A percentile compares a stretch with the other conserved stretches of the same genome.
Conservation (phyloP, 2,113 vertebrate genomes). For the Oryzias woworae region DNA sequence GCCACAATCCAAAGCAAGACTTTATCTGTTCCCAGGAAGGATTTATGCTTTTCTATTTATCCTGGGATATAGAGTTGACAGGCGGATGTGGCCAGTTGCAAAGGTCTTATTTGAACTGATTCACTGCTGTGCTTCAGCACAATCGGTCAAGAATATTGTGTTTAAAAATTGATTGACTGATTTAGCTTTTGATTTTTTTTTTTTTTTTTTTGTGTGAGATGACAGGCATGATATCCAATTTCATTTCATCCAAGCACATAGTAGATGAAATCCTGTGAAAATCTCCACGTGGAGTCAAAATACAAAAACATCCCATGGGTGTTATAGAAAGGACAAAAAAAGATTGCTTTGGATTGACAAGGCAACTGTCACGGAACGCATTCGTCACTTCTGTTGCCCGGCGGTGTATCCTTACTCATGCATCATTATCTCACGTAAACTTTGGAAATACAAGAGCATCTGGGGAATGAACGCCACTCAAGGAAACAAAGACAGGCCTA, state of each 20-base stretch:
- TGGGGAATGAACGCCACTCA: slow-evolving; percentile 48
- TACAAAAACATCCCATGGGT: slow-evolving; percentile 13
- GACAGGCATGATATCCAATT: slow-evolving; percentile 9
- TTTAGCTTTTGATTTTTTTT: not conserved
- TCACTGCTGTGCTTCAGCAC: not conserved
- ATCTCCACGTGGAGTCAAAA: slow-evolving; percentile 5
- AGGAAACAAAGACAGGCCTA: slow-evolving; percentile 45
- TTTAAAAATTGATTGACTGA: not conserved
- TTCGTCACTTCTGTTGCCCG: slow-evolving; percentile 38
- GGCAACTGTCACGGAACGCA: slow-evolving; percentile 50
- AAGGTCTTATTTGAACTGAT: not conserved
- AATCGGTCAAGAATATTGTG: not conserved
- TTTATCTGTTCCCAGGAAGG: slow-evolving; percentile 8
- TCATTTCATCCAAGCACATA: slow-evolving; percentile 10
- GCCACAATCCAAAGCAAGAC: slow-evolving; percentile 26
- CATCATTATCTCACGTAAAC: slow-evolving; percentile 73
- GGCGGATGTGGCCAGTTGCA: not conserved
- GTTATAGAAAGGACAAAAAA: slow-evolving; percentile 29
- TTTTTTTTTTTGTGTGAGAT: not conserved
- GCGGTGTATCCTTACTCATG: slow-evolving; percentile 66
- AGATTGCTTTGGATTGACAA: slow-evolving; percentile 56
- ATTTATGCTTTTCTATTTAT: not conserved
- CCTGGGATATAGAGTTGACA: slow-evolving; percentile 3
- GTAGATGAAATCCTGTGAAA: slow-evolving; percentile 19
- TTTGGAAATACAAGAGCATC: slow-evolving; percentile 62